A percentile compares a stretch with the other conserved stretches of the same genome.
phyloP scores from a whole-genome alignment of 2,888 invertebrate genomes.

The Cataglyphis livida region DNA sequence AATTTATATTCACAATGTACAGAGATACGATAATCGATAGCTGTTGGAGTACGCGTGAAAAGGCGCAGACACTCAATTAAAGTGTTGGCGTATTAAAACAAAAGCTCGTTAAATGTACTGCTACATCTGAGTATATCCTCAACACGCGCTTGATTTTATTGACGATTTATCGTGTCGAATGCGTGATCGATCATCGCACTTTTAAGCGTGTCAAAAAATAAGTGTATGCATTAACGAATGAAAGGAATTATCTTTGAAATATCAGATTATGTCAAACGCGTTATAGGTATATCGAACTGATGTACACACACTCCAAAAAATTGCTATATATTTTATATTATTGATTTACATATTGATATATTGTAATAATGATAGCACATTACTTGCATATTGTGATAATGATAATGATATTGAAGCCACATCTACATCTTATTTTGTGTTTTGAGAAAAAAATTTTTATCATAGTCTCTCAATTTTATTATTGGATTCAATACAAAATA shows the following conservation, averaged over 20 bases:
- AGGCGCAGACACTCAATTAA: constrained; percentile 77
- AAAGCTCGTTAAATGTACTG: constrained; percentile 77
- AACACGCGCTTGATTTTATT: constrained; percentile 1
- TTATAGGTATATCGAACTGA: not conserved
- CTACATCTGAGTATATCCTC: constrained; percentile 29
- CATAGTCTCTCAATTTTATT: not conserved
- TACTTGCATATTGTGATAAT: not conserved
- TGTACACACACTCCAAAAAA: not conserved
- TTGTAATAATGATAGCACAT: too few species aligned
- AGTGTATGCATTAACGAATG: constrained; percentile 24
- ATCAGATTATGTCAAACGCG: constrained; percentile 9
- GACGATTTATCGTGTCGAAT: constrained; percentile 8
- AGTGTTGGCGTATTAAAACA: constrained; percentile 76
- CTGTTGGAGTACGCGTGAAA: constrained; percentile 51
- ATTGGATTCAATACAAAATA: not conserved
- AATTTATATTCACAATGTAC: not conserved
- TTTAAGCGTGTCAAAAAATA: constrained; percentile 19
- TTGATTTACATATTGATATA: too few species aligned
- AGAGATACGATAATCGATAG: not conserved
- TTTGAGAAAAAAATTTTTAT: not conserved
- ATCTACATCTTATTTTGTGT: not conserved
- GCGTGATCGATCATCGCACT: constrained; percentile 33
- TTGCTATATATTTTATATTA: too few species aligned
- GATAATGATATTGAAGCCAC: not conserved
- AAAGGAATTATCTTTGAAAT: constrained; percentile 13